These are phyloP conservation scores for Centropristis striata DNA, from an alignment of 2,113 vertebrate genomes.

Conservation along the genomic window DNA sequence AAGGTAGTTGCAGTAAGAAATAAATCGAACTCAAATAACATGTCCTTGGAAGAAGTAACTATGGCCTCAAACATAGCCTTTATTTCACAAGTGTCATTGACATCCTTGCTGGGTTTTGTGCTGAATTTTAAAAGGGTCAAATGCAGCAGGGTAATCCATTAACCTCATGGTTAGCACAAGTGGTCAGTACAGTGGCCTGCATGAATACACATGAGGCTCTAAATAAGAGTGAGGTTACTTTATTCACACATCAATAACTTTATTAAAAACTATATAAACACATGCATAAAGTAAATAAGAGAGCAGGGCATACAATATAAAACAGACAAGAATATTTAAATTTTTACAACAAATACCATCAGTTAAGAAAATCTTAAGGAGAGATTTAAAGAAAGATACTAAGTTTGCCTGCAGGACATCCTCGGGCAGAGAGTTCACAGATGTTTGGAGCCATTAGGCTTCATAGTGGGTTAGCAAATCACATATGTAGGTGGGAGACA, in stretches of 20 bases:
- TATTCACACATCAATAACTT: neutral
- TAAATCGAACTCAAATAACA: neutral
- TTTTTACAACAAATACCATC: no score
- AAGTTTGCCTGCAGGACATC: no score
- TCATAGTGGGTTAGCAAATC: no score
- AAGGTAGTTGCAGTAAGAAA: neutral
- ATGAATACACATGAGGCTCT: constrained; percentile 5
- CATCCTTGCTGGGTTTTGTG: neutral
- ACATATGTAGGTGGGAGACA: no score
- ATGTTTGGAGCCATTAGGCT: no score
- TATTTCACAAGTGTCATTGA: neutral
- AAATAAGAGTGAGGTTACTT: neutral
- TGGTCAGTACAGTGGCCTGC: neutral
- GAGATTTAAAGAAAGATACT: no score
- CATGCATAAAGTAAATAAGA: no score
- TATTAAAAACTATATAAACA: no score
- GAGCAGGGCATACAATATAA: no score
- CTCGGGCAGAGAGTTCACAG: no score
- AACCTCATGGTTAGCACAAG: neutral
- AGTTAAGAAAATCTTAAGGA: no score
- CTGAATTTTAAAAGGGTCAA: neutral
- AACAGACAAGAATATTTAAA: no score
- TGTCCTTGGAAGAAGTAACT: neutral
- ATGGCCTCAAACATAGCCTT: neutral
- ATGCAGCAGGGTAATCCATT: neutral